Evolutionary conservation across 2,113 vertebrate species (phyloP).

Genomic region (Megaleporinus macrocephalus): DNA sequence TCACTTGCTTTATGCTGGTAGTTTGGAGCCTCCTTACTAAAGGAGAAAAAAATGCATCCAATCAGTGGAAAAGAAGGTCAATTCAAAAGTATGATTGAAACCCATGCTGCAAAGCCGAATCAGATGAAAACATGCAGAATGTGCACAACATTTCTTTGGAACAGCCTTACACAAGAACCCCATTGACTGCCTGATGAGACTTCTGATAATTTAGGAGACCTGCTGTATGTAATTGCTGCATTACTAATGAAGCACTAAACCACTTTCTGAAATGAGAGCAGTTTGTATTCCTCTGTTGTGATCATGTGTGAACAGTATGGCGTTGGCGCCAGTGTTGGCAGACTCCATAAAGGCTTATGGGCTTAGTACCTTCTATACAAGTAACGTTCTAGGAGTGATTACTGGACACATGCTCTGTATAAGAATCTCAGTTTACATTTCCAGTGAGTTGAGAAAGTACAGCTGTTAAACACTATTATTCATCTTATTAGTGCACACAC

Average conservation of each 20-base stretch:
- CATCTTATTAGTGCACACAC: slow-evolving; percentile 3
- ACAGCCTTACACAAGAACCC: background rate
- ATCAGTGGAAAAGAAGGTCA: too few species aligned
- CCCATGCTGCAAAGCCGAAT: background rate
- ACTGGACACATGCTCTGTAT: background rate
- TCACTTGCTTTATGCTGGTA: too few species aligned
- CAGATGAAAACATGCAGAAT: background rate
- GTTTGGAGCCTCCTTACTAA: too few species aligned
- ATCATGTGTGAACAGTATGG: background rate
- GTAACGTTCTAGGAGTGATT: background rate
- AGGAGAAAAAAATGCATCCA: too few species aligned
- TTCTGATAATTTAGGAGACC: background rate
- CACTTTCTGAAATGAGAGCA: background rate
- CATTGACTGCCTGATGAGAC: background rate
- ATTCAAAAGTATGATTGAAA: too few species aligned
- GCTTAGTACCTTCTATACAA: slow-evolving; percentile 14
- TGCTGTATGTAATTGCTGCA: background rate
- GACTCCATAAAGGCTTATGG: background rate
- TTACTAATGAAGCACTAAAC: background rate
- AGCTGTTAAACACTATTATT: background rate
- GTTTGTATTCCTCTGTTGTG: background rate
- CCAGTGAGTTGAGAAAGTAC: background rate
- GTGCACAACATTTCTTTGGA: background rate
- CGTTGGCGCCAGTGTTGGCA: background rate
- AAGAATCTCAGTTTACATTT: background rate